These are phyloP conservation scores for Hermodice carunculata DNA, from an alignment of 2,888 invertebrate species.

Conservation along the genomic window DNA sequence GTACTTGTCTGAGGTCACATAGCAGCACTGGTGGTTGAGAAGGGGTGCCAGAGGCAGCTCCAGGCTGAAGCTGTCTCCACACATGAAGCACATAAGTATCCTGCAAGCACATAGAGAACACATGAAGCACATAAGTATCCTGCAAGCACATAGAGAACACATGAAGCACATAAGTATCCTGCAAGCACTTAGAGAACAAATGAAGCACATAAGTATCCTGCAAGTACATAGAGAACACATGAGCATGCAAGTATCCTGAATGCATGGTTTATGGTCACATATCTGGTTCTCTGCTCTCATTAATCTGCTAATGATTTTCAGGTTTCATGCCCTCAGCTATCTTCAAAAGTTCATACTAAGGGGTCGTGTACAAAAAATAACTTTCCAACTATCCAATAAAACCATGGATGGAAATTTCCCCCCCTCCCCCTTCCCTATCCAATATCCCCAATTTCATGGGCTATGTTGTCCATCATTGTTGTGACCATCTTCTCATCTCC, in stretches of 20 bases:
- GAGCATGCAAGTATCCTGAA: no score
- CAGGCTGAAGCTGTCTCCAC: constrained; percentile 93
- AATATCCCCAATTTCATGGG: no score
- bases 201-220: constrained; percentile 83
- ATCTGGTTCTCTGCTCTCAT: no score
- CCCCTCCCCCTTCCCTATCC: no score
- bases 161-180: constrained; percentile 85
- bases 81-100: constrained; percentile 86
- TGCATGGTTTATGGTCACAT: no score
- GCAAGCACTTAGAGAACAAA: constrained; percentile 76
- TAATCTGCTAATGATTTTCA: no score
- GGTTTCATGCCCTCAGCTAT: background rate
- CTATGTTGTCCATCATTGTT: no score
- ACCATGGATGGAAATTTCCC: no score
- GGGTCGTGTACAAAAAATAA: no score
- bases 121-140: constrained; percentile 84
- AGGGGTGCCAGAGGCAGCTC: constrained; percentile 91
- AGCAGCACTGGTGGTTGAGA: constrained; percentile 88
- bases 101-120: constrained; percentile 76
- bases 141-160: constrained; percentile 76
- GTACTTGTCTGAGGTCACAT: constrained; percentile 81
- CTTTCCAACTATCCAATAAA: no score
- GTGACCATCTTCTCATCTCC: no score
- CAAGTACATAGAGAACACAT: constrained; percentile 62
- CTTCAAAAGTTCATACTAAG: background rate